phyloP scores from a whole-genome alignment of 2,797 vertebrate species.

The Halcyon leucocephala region DNA sequence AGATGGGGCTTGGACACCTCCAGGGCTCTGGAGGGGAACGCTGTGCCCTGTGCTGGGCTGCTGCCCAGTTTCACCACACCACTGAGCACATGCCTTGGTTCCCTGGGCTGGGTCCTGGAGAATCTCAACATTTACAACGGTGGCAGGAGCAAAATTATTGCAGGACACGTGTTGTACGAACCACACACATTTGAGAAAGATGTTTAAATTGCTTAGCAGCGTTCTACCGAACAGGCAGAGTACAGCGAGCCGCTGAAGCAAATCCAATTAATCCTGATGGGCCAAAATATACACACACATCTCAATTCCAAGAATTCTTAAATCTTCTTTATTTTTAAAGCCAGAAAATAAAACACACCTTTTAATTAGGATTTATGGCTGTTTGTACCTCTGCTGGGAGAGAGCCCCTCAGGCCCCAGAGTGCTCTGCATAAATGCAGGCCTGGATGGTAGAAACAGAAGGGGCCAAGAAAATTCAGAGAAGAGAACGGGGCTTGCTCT shows the following conservation, averaged over 20 bases:
- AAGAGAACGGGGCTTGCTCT: slow-evolving; percentile 62
- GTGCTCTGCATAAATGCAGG: slow-evolving; percentile 50
- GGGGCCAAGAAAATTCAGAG: slow-evolving; percentile 47
- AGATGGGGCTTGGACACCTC: background rate
- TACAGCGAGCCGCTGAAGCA: slow-evolving; percentile 46
- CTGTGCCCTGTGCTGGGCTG: rapidly evolving
- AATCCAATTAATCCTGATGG: slow-evolving; percentile 73
- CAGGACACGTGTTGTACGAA: slow-evolving; percentile 29
- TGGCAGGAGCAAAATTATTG: slow-evolving; percentile 18
- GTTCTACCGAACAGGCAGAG: background rate
- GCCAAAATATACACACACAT: slow-evolving; percentile 56
- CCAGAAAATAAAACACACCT: slow-evolving; percentile 66
- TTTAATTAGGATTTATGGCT: slow-evolving; percentile 75
- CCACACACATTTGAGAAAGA: background rate
- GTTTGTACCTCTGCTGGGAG: slow-evolving; percentile 63
- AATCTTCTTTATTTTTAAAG: slow-evolving; percentile 70
- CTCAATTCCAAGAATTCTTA: slow-evolving; percentile 70
- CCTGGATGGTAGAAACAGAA: slow-evolving; percentile 31
- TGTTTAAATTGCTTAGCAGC: slow-evolving; percentile 66
- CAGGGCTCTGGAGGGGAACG: background rate
- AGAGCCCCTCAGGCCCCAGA: slow-evolving; percentile 5
- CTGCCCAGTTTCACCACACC: rapidly evolving
- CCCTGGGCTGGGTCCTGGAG: background rate
- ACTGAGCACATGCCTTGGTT: background rate
- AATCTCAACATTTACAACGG: background rate